Evolutionary conservation across 2,113 vertebrate species (phyloP), one percentile per base, ranked within the genome.

Genomic region (Dendropsophus ebraccatus): DNA sequence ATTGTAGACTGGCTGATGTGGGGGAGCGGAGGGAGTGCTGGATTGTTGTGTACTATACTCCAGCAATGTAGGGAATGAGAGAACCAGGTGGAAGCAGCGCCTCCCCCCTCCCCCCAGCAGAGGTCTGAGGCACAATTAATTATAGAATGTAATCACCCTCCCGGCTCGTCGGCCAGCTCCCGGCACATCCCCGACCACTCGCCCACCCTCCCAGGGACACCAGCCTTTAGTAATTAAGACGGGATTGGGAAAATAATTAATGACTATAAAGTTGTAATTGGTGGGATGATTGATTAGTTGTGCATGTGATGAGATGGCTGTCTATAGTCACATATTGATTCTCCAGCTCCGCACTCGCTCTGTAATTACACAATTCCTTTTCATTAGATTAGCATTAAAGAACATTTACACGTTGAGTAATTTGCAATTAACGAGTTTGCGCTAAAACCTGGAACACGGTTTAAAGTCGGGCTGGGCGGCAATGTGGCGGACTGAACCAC

Each of bases 211-310:
- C 32, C 11, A 79, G 85, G 85, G 85, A 74, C 85, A 62, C 35
- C 67, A 81, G 69, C 67, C 78, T 74, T 72, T 87, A 74, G 85
- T 87, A 87, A 87, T 87, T 87, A 87, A 81, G 85, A 74, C 60
- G 77, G 85, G 69, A 87, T 87, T 87, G 85, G 85, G 54, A 87
- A 87, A 87, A 87, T 81, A 87, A 87, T 87, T 87, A 87, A 87
- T 87, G 77, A 87, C 85, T 87, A 87, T 87, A 87, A 87, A 87
- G 85, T 87, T 87, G 85, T 87, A 87, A 87, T 87, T 87, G 85
- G 85, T 81, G 47, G 78, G 85, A 74, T 87, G 85, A 87, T 87
- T 87, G 85, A 87, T 87, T 87, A 87, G 85, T 81, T 87, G 77
- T 87, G 85, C 67, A 19, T 81, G 78, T 87, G 85, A 87, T 87